Base-by-base conservation (phyloP, 2,888 invertebrate species). In the Xestia ashworthii region DNA sequence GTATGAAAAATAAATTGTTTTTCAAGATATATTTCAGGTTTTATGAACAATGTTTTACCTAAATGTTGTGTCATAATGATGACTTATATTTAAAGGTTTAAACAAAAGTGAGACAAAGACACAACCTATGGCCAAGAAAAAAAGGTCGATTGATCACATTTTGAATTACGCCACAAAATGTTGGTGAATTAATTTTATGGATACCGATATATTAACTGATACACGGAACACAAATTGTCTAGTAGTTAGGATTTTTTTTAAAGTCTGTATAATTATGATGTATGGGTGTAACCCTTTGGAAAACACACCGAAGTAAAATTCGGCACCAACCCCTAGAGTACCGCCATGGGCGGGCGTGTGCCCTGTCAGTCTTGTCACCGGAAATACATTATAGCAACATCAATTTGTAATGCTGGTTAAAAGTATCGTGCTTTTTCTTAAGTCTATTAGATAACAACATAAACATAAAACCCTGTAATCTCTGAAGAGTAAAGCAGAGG, bases 301-400 rank as follows among this genome's bases (percentile, higher is more conserved):
- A n/a, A n/a, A n/a, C n/a, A n/a, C n/a, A n/a, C n/a, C 12, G 9
- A 48, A 22, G 19, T 48, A 22, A 48, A 25, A 19, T 64, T 58
- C 1, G 0, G 5, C 8, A 50, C 25, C 6, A 75, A 53, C 68
- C 70, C 66, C 58, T 32, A 48, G 60, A 70, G 75, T 16, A 3
- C 53, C 8, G 48, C 6, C 4, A 22, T 38, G 38, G 60, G 32
- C 38, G 14, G n/a, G n/a, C n/a, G n/a, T 58, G 16, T 62, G 55
- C n/a, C n/a, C 11, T 12, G 41, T 64, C 38, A 48, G n/a, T n/a
- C n/a, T n/a, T n/a, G n/a, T n/a, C n/a, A n/a, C 55, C 38, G 22
- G 55, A 77, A 69, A 70, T 68, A 82, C 64, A 76, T 82, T 72
- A 77, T n/a, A n/a, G 48, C 48, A 55, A 72, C n/a, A 72, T 69